A percentile compares a stretch with the other conserved stretches of the same genome.
Conservation (phyloP, 2,888 invertebrate genomes). For the Nemurella pictetii region DNA sequence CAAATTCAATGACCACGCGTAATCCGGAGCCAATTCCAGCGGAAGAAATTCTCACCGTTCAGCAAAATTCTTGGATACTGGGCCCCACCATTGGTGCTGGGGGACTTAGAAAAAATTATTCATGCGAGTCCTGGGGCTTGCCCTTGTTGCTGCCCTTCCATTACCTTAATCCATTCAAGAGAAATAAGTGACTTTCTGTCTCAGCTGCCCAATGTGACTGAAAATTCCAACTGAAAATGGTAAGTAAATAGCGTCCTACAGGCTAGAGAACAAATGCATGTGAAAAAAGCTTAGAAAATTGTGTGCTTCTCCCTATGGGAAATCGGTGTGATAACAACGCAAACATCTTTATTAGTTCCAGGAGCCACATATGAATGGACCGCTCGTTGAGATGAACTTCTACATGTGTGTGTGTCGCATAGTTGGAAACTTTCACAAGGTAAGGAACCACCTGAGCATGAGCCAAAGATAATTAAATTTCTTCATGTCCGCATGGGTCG, state of each 20-base stretch:
- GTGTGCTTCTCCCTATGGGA: too few relatives aligned
- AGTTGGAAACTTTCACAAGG: neutral
- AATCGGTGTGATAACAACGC: too few relatives aligned
- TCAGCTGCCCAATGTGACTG: constrained; percentile 53
- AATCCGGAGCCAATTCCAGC: constrained; percentile 72
- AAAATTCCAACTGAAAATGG: constrained; percentile 67
- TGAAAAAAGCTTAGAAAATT: too few relatives aligned
- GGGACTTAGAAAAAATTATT: constrained; percentile 93
- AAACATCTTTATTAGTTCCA: neutral
- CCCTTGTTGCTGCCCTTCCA: neutral
- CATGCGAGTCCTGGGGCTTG: constrained; percentile 55
- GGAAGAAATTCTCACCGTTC: constrained; percentile 76
- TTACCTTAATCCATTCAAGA: neutral
- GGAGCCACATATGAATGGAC: constrained; percentile 90
- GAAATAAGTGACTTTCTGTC: constrained; percentile 25
- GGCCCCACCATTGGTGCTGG: constrained; percentile 88
- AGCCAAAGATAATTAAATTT: too few relatives aligned
- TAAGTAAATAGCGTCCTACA: constrained; percentile 54
- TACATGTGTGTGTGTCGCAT: constrained; percentile 75
- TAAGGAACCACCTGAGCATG: too few relatives aligned
- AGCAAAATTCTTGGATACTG: constrained; percentile 81
- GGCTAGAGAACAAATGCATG: too few relatives aligned
- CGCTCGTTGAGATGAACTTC: constrained; percentile 91
- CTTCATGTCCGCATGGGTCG: constrained; percentile 58
- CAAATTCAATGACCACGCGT: too few relatives aligned